Evolutionary conservation across 2,113 vertebrate species (phyloP).

Genomic region (Mirounga angustirostris): DNA sequence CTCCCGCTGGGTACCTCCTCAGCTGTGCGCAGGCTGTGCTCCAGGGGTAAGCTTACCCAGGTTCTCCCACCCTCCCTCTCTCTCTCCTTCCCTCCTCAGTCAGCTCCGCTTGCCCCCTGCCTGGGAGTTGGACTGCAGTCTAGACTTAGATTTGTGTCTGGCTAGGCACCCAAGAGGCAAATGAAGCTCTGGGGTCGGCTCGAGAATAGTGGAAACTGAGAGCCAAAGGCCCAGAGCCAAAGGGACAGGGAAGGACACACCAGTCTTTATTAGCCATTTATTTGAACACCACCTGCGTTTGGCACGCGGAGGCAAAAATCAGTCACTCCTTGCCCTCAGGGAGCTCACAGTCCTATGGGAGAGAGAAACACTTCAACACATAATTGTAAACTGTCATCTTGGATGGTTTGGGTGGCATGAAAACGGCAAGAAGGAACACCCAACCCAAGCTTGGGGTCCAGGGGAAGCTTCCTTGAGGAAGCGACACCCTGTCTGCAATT

Average conservation of each 20-base stretch:
- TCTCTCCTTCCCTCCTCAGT: neutral
- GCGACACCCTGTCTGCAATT: neutral
- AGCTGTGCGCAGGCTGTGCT: slow-evolving; percentile 90
- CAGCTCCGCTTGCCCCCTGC: neutral
- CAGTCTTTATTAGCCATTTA: neutral
- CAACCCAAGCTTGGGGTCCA: neutral
- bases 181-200: neutral
- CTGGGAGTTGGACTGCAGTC: neutral
- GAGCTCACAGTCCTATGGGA: neutral
- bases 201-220: neutral
- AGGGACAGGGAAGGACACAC: neutral
- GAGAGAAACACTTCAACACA: neutral
- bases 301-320: neutral
- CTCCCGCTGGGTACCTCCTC: slow-evolving; percentile 82
- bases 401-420: neutral
- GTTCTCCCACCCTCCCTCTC: neutral
- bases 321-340: neutral
- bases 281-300: neutral
- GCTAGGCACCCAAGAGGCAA: neutral
- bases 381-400: neutral
- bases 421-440: slow-evolving; percentile 20
- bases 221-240: neutral
- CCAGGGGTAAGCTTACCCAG: slow-evolving; percentile 89
- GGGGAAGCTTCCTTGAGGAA: slow-evolving; percentile 35
- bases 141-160: neutral